Evolutionary conservation across 2,797 vertebrate species (phyloP), one percentile per base, ranked within the genome.

Genomic region (Oryzias dopingdopingensis): DNA sequence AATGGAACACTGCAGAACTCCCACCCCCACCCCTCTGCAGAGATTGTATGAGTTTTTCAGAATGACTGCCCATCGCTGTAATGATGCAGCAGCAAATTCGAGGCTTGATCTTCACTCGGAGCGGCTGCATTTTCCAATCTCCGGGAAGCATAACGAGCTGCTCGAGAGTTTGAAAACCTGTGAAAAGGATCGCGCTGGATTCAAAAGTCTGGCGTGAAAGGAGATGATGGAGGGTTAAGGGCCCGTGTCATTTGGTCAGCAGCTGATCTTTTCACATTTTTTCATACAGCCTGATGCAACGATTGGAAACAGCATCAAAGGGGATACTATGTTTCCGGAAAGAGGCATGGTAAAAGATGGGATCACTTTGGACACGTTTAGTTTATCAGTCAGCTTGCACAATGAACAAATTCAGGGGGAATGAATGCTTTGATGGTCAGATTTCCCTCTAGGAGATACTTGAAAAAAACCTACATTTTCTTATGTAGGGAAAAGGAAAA

Each of bases 381-480:
- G 52, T 51, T 52, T 62, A 52, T 51, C 46, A 62, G 29, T 14
- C 56, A 42, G 47, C 56, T 16, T 49, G 55, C 37, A 55, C 26
- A 52, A 65, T 46, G 42, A 63, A 79, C 53, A 49, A 63, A 72
- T 61, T 69, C 56, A 68, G 47, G 16, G 52, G 60, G 24, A 75
- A 69, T 74, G 74, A 59, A 65, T 8, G 4, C 57, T 74, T 73
- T 65, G 66, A 82, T 74, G 43, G 54, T 46, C 14, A 44, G 51
- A 62, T 80, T 77, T 62, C 53, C 69, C 52, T 55, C 62, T 69
- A 71, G 57, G 74, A 79, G 88, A 73, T 85, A 81, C 73, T 64
- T 86, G 87, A 87, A 84, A 85, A 85, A 77, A 67, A 53, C 78
- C 44, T 52, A 70, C 43, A 62, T 86, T 86, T 53, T 56, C 55